Evolutionary conservation across 2,113 vertebrate genomes (phyloP), one percentile per base, ranked within the genome.

Genomic region (Capricornis sumatraensis): DNA sequence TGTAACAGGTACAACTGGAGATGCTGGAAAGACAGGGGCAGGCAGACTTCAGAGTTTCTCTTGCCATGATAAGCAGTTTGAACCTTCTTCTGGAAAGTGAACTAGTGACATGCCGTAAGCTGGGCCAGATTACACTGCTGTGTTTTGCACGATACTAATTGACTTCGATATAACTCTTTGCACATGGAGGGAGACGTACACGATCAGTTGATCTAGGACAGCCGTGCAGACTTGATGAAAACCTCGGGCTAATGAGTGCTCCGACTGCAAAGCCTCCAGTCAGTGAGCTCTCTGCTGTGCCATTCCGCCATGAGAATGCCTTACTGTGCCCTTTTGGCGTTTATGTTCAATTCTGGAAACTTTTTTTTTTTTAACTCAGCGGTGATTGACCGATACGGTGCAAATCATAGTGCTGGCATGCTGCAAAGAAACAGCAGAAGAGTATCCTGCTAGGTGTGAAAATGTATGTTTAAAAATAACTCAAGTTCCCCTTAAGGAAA

Each of bases 371-470:
- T 13, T 5, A 52, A 52, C 15, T 12, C 3, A 0, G n/a, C 0
- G 0, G 30, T 43, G 14, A 4, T 3, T 36, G 17, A 7, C 40
- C 0, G 0, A 21, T 40, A 33, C 0, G 16, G 1, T 36, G 3
- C 45, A 78, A 64, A 36, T 62, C n/a, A 84, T 0, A 45, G 10
- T 17, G 7, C 27, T 62, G 47, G 25, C 11, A 1, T 21, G 4
- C 23, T 47, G 6, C 28, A 40, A 64, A 47, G 15, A 43, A 57
- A 47, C 17, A n/a, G 4, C 16, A 40, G 52, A 15, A 12, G 17
- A 7, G 13, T 17, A 30, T 15, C 33, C 12, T 11, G 13, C 5
- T 12, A 8, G 9, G 6, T 47, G 12, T 9, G 58, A 40, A 84
- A 52, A 36, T 6, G 1, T 6, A 30, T 30, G 67, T 55, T 47